These are phyloP conservation scores for Chesias legatella DNA, from an alignment of 2,888 invertebrate genomes.

Conservation along the genomic window DNA sequence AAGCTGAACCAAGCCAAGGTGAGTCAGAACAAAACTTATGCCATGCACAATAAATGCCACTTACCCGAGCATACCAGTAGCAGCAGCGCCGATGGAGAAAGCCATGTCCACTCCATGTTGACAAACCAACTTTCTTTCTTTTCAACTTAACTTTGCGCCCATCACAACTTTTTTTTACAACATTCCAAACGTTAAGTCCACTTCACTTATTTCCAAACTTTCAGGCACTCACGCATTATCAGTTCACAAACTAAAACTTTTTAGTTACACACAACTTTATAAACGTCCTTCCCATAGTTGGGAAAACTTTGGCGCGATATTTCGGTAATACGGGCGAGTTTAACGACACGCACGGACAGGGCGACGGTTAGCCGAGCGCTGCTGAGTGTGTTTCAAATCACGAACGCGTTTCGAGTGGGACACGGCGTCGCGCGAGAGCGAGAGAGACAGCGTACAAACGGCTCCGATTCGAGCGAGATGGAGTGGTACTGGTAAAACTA, in stretches of 20 bases:
- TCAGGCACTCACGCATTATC: slow-evolving; percentile 38
- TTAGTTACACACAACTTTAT: slow-evolving; percentile 41
- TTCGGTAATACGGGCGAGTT: slow-evolving; percentile 32
- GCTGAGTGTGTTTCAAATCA: slow-evolving; percentile 50
- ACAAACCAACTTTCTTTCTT: slow-evolving; percentile 60
- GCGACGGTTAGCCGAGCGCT: slow-evolving; percentile 65
- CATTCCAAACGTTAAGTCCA: slow-evolving; percentile 30
- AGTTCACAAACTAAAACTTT: slow-evolving; percentile 38
- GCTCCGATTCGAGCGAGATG: slow-evolving; percentile 19
- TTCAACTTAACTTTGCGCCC: slow-evolving; percentile 58
- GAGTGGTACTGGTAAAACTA: slow-evolving; percentile 20
- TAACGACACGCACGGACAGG: slow-evolving; percentile 47
- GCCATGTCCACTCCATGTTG: slow-evolving; percentile 65
- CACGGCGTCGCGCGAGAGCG: slow-evolving; percentile 30
- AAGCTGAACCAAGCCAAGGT: slow-evolving; percentile 45
- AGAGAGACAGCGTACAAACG: slow-evolving; percentile 40
- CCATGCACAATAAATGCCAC: slow-evolving; percentile 43
- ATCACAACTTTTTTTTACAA: slow-evolving; percentile 36
- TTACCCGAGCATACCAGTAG: slow-evolving; percentile 76
- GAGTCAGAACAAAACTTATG: slow-evolving; percentile 61
- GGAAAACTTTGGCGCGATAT: slow-evolving; percentile 64
- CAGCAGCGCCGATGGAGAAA: slow-evolving; percentile 72
- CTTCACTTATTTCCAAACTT: slow-evolving; percentile 41
- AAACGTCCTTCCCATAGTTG: slow-evolving; percentile 53
- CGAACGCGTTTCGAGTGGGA: slow-evolving; percentile 35